Conservation (phyloP, 2,113 vertebrate genomes). For the Chrysochloris asiatica region DNA sequence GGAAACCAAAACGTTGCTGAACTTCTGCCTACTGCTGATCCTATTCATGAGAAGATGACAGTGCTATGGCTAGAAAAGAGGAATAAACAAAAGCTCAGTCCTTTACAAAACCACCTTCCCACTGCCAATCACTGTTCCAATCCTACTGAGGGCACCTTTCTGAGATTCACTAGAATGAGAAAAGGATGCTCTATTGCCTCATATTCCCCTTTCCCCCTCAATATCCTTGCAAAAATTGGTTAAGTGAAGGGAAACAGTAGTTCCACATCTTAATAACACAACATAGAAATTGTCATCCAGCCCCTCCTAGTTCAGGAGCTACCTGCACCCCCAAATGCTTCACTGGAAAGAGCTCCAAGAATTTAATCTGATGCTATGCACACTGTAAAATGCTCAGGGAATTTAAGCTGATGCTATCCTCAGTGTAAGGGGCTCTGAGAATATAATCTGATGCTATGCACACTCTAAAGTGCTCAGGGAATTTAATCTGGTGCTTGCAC, state of each 20-base stretch:
- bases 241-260: background rate
- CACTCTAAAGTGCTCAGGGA: background rate
- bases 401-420: no score
- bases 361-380: no score
- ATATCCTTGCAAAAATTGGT: background rate
- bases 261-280: background rate
- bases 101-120: background rate
- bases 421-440: no score
- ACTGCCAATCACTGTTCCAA: no score
- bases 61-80: background rate
- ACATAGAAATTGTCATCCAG: background rate
- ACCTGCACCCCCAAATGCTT: background rate
- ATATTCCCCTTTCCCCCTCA: background rate
- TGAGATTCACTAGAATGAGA: background rate
- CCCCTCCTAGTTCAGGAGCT: background rate
- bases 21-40: background rate
- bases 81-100: background rate
- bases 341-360: no score
- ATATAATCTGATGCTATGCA: background rate
- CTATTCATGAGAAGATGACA: no score
- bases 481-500: background rate
- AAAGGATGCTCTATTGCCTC: background rate
- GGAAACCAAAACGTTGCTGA: background rate
- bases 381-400: no score
- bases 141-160: rapidly evolving